Evolutionary conservation across 2,797 vertebrate genomes (phyloP).

Genomic region (Phrynocephalus guinanensis): DNA sequence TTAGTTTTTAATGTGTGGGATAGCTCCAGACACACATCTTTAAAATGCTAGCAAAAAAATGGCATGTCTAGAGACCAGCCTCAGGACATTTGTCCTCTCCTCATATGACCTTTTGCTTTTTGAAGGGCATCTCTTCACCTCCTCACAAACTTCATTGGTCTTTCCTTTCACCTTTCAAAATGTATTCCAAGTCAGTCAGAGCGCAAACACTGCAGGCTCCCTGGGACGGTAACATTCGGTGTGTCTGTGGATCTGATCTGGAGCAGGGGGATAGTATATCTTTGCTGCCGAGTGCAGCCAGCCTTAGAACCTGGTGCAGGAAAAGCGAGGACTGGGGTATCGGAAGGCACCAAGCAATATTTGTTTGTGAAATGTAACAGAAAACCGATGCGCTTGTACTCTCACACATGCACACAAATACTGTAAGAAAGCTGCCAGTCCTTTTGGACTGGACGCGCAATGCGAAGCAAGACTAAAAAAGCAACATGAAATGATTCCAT

Average conservation of each 20-base stretch:
- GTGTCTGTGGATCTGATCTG: constrained; percentile 15
- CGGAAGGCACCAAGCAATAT: constrained; percentile 36
- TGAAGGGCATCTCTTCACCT: constrained; percentile 6
- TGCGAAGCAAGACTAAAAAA: constrained; percentile 4
- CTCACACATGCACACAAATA: background rate
- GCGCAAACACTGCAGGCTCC: constrained; percentile 15
- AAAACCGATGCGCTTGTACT: background rate
- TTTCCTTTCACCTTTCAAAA: background rate
- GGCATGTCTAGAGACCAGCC: background rate
- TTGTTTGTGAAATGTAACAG: background rate
- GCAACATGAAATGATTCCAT: background rate
- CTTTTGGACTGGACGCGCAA: constrained; percentile 5
- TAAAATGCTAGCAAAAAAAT: background rate
- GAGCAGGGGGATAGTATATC: background rate
- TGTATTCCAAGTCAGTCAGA: constrained; percentile 10
- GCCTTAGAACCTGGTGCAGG: constrained; percentile 1
- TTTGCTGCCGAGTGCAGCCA: constrained; percentile 21
- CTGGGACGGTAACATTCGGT: constrained; percentile 6
- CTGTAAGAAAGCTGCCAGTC: background rate
- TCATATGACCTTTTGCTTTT: background rate
- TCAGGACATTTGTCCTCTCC: background rate
- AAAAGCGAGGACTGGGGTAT: background rate
- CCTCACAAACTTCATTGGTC: background rate
- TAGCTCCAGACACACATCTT: background rate
- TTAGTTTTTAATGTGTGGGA: background rate